Percentiles rank a stretch among this genome's conserved stretches.
Evolutionary conservation across 2,113 vertebrate genomes (phyloP).

Genomic region (Lasiurus borealis): DNA sequence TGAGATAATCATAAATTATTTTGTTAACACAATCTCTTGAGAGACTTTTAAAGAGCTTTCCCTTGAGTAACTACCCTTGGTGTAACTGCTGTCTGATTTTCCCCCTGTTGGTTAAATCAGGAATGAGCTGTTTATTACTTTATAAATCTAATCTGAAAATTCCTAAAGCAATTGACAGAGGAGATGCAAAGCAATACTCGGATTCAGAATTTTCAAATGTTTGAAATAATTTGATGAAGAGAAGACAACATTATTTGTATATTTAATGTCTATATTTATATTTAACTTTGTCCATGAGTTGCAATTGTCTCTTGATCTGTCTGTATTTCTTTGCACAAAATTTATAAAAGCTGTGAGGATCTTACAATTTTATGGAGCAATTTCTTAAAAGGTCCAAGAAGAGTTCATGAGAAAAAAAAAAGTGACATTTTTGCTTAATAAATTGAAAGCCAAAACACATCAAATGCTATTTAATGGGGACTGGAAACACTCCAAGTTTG

Average conservation of each 20-base stretch:
- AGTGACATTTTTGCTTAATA: slow-evolving; percentile 57
- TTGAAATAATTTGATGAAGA: slow-evolving; percentile 51
- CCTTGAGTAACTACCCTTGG: slow-evolving; percentile 67
- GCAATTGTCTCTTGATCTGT: not conserved
- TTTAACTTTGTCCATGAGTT: slow-evolving; percentile 13
- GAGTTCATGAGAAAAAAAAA: slow-evolving; percentile 68
- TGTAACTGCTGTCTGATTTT: slow-evolving; percentile 67
- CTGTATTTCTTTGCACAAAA: slow-evolving; percentile 48
- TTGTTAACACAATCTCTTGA: slow-evolving; percentile 75
- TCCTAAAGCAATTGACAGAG: slow-evolving; percentile 37
- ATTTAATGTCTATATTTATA: slow-evolving; percentile 33
- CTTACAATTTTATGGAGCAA: slow-evolving; percentile 65
- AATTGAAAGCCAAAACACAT: slow-evolving; percentile 84
- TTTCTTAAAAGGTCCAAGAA: slow-evolving; percentile 69
- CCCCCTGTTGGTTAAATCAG: slow-evolving; percentile 67
- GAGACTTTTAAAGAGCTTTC: slow-evolving; percentile 74
- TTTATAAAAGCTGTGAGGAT: not conserved
- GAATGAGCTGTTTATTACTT: slow-evolving; percentile 73
- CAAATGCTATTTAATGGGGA: slow-evolving; percentile 89
- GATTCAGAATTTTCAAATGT: slow-evolving; percentile 47
- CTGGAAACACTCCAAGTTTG: slow-evolving; percentile 89
- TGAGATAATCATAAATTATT: slow-evolving; percentile 81
- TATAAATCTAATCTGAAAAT: slow-evolving; percentile 66
- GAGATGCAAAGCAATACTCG: not conserved
- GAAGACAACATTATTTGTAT: not conserved